Conservation (phyloP, 2,888 invertebrate species). For the Eubasilissa splendida region DNA sequence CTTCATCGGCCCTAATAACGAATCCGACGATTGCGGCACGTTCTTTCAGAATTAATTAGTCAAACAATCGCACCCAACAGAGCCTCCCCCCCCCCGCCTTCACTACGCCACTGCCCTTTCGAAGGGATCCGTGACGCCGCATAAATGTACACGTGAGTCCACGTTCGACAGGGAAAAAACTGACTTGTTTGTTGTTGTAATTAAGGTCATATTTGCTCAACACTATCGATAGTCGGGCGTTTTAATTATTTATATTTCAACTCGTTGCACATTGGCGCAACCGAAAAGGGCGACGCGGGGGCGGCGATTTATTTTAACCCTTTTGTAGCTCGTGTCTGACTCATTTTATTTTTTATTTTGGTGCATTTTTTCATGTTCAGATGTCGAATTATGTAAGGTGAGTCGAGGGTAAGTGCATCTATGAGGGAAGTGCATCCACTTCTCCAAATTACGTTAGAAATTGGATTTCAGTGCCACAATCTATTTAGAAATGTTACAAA, state of each 20-base stretch:
- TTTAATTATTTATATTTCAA: neutral
- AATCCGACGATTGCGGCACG: neutral
- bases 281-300: neutral
- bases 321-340: neutral
- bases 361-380: neutral
- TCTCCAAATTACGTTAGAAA: too few relatives aligned
- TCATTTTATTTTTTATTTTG: neutral
- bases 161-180: neutral
- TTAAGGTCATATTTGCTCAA: neutral
- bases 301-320: neutral
- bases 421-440: too few relatives aligned
- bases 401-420: too few relatives aligned
- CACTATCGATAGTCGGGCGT: neutral
- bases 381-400: neutral
- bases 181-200: neutral
- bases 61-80: neutral
- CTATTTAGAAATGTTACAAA: too few relatives aligned
- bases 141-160: neutral
- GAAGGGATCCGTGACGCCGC: conserved; percentile 20
- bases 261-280: neutral
- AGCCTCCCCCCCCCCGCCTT: neutral
- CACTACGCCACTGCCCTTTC: neutral
- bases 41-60: neutral
- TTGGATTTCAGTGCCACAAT: too few relatives aligned
- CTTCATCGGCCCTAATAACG: neutral